phyloP scores from a whole-genome alignment of 2,797 vertebrate genomes.

The Orestias chungarensis region DNA sequence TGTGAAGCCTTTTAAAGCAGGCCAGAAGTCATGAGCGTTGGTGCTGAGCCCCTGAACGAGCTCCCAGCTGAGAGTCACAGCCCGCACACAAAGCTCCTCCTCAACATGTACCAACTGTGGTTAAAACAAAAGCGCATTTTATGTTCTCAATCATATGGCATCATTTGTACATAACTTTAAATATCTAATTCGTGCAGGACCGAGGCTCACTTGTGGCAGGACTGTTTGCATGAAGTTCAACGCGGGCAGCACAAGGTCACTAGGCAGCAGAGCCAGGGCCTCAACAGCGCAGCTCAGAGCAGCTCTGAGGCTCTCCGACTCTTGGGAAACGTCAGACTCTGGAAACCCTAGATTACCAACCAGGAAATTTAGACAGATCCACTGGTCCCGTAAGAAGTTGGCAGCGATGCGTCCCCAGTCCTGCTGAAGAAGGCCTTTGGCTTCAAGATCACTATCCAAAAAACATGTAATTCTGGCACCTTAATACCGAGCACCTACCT shows the following conservation, averaged over 20 bases:
- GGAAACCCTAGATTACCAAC: constrained; percentile 62
- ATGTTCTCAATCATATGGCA: too few species aligned
- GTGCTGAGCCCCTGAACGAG: constrained; percentile 85
- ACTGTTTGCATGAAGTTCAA: constrained; percentile 84
- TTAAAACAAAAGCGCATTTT: constrained; percentile 9
- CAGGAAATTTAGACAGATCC: constrained; percentile 86
- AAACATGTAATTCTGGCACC: background rate
- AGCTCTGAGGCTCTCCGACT: constrained; percentile 60
- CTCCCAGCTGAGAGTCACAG: constrained; percentile 87
- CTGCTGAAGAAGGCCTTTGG: constrained; percentile 73
- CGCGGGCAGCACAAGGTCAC: constrained; percentile 87
- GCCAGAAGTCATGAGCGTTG: constrained; percentile 94
- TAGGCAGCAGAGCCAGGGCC: constrained; percentile 86
- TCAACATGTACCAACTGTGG: constrained; percentile 78
- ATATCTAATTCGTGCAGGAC: background rate
- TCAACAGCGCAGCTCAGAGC: constrained; percentile 79
- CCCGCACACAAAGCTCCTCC: constrained; percentile 85
- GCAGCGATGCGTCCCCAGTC: constrained; percentile 90
- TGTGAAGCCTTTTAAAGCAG: constrained; percentile 87
- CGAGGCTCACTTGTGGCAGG: constrained; percentile 83
- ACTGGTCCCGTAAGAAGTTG: constrained; percentile 87
- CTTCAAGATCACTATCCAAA: constrained; percentile 71
- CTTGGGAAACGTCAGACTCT: constrained; percentile 39
- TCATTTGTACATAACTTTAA: background rate
- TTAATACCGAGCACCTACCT: background rate